Conservation (phyloP, 2,888 invertebrate species). For the Macrostomum cliftonense region DNA sequence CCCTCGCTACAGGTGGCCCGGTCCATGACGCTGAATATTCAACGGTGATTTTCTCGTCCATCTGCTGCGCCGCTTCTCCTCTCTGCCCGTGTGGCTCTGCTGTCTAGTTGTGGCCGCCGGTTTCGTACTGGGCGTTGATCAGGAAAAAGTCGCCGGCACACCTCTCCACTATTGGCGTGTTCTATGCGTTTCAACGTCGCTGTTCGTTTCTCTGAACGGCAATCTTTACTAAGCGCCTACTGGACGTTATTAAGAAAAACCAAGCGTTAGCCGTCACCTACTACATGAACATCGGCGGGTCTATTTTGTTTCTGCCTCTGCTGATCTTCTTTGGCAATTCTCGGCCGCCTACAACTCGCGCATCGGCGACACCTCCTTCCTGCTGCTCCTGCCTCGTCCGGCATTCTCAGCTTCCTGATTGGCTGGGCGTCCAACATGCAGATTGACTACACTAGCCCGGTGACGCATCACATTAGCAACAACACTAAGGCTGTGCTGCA, state of each 20-base stretch:
- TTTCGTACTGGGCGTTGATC: conserved; percentile 31
- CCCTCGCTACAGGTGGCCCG: conserved; percentile 21
- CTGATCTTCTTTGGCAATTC: conserved; percentile 20
- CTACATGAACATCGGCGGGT: conserved; percentile 26
- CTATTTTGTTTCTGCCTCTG: conserved; percentile 24
- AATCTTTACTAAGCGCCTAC: conserved; percentile 29
- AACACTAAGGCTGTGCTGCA: conserved; percentile 33
- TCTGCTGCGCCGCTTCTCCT: conserved; percentile 22
- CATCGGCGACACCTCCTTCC: conserved; percentile 17
- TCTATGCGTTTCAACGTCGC: conserved; percentile 28
- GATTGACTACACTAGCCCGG: conserved; percentile 33
- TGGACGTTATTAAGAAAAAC: conserved; percentile 20
- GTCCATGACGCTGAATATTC: conserved; percentile 33
- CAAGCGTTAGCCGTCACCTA: conserved; percentile 24
- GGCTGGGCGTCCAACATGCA: conserved; percentile 33
- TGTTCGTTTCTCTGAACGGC: conserved; percentile 30
- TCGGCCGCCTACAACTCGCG: conserved; percentile 17
- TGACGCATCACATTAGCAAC: conserved; percentile 34
- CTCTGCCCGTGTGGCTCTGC: conserved; percentile 19
- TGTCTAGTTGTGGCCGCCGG: conserved; percentile 27
- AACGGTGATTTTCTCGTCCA: conserved; percentile 26
- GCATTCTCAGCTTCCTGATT: conserved; percentile 24
- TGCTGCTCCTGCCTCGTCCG: conserved; percentile 23
- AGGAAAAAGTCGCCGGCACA: conserved; percentile 28
- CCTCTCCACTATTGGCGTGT: conserved; percentile 25